These are phyloP conservation scores for Microctonus aethiopoides DNA, from an alignment of 2,888 invertebrate species.

Conservation along the genomic window DNA sequence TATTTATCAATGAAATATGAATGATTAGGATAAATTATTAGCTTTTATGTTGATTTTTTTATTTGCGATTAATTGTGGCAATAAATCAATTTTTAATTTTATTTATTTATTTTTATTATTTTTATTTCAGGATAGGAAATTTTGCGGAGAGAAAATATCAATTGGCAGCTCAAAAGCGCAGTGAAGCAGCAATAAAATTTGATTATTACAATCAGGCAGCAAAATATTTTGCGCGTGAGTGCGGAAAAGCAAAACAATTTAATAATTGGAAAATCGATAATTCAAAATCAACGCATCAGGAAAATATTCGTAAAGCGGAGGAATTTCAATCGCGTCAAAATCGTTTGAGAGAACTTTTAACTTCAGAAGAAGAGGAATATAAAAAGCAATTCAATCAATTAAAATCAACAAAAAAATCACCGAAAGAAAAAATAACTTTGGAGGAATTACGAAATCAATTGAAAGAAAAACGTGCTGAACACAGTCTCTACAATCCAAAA, in stretches of 20 bases:
- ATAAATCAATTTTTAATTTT: too few relatives aligned
- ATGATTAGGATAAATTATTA: too few relatives aligned
- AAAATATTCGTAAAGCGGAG: slow-evolving; percentile 48
- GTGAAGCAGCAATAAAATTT: slow-evolving; percentile 52
- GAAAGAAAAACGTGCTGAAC: slow-evolving; percentile 52
- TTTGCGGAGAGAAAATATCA: slow-evolving; percentile 58
- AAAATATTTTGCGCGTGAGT: slow-evolving; percentile 58
- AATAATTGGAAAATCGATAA: slow-evolving; percentile 53
- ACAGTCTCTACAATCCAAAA: slow-evolving; percentile 54
- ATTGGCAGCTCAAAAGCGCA: slow-evolving; percentile 58
- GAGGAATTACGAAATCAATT: slow-evolving; percentile 50
- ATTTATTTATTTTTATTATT: not conserved
- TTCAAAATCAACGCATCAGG: slow-evolving; percentile 40
- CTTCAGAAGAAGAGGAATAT: slow-evolving; percentile 52
- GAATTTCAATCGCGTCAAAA: slow-evolving; percentile 48
- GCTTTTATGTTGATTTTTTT: not conserved
- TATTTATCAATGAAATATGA: too few relatives aligned
- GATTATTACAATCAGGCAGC: slow-evolving; percentile 55
- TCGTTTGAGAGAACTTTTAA: slow-evolving; percentile 50
- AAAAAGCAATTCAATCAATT: slow-evolving; percentile 47
- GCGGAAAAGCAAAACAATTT: slow-evolving; percentile 53
- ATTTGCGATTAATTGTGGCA: too few relatives aligned
- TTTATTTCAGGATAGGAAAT: slow-evolving; percentile 52
- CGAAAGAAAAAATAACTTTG: slow-evolving; percentile 40
- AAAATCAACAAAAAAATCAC: slow-evolving; percentile 23